phyloP scores from a whole-genome alignment of 1,140 invertebrate species.

The Pemphigus obesinymphae region DNA sequence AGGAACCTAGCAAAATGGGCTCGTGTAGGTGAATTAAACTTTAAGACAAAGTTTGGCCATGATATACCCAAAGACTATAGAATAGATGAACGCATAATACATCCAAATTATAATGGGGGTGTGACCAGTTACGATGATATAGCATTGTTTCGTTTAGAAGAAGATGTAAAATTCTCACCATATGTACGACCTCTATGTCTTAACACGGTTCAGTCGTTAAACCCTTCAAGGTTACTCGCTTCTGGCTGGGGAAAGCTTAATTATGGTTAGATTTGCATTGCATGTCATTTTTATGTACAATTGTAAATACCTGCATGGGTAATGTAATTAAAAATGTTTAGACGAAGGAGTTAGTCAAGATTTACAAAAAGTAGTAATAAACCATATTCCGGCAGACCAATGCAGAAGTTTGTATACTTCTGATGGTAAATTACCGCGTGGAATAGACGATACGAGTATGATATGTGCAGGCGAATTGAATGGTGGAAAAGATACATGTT shows the following conservation, averaged over 20 bases:
- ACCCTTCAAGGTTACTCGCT: slow-evolving; percentile 49
- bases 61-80: slow-evolving; percentile 41
- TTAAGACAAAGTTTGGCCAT: background rate
- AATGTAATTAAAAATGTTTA: background rate
- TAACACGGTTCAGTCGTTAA: slow-evolving; percentile 47
- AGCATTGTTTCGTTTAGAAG: slow-evolving; percentile 51
- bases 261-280: slow-evolving; percentile 36
- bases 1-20: slow-evolving; percentile 45
- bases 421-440: background rate
- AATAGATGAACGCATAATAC: slow-evolving; percentile 51
- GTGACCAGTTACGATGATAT: slow-evolving; percentile 43
- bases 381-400: background rate
- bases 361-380: background rate
- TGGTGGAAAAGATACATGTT: background rate
- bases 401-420: background rate
- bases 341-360: background rate
- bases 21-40: slow-evolving; percentile 47
- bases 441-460: background rate
- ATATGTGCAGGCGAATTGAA: background rate
- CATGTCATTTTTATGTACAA: no score
- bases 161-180: slow-evolving; percentile 48
- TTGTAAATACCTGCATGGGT: no score
- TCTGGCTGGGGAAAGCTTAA: slow-evolving; percentile 55
- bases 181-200: slow-evolving; percentile 54
- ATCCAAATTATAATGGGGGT: slow-evolving; percentile 53